These are phyloP conservation scores for Gryon sp. DNA, from an alignment of 1,140 invertebrate species.

Conservation along the genomic window DNA sequence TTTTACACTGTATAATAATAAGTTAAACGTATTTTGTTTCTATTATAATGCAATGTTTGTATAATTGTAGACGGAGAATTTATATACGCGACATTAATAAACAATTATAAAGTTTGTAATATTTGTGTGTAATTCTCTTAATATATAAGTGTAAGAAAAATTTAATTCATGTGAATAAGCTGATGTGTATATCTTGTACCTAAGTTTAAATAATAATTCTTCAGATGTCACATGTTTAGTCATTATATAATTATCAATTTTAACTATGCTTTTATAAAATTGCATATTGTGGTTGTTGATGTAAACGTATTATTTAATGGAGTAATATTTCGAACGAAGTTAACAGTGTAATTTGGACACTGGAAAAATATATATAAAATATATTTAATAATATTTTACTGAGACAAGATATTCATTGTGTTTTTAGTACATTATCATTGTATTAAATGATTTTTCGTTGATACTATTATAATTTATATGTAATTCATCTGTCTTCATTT, in stretches of 20 bases:
- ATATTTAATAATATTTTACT: slow-evolving; percentile 27
- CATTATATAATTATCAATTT: slow-evolving; percentile 32
- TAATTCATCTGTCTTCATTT: slow-evolving; percentile 10
- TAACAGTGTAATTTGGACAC: too few relatives aligned
- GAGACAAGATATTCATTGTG: slow-evolving; percentile 9
- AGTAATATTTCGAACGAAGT: slow-evolving; percentile 20
- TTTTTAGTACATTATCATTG: slow-evolving; percentile 12
- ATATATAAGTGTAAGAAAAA: slow-evolving; percentile 14
- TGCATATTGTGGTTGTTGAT: slow-evolving; percentile 33
- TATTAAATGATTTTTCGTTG: slow-evolving; percentile 24
- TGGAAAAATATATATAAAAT: too few relatives aligned
- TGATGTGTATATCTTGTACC: slow-evolving; percentile 64
- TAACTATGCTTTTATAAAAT: slow-evolving; percentile 43
- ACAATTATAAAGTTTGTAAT: slow-evolving; percentile 7
- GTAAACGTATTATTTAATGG: slow-evolving; percentile 29
- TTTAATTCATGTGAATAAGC: slow-evolving; percentile 12
- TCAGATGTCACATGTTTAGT: slow-evolving; percentile 28
- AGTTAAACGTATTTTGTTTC: too few relatives aligned
- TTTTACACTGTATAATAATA: too few relatives aligned
- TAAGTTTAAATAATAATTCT: slow-evolving; percentile 16
- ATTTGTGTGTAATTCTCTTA: slow-evolving; percentile 5
- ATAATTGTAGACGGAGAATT: neutral
- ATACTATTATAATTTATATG: slow-evolving; percentile 11
- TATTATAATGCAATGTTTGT: too few relatives aligned
- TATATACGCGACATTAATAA: slow-evolving; percentile 2